Conservation (phyloP, 1,140 invertebrate species). For the Drosophila azteca region DNA sequence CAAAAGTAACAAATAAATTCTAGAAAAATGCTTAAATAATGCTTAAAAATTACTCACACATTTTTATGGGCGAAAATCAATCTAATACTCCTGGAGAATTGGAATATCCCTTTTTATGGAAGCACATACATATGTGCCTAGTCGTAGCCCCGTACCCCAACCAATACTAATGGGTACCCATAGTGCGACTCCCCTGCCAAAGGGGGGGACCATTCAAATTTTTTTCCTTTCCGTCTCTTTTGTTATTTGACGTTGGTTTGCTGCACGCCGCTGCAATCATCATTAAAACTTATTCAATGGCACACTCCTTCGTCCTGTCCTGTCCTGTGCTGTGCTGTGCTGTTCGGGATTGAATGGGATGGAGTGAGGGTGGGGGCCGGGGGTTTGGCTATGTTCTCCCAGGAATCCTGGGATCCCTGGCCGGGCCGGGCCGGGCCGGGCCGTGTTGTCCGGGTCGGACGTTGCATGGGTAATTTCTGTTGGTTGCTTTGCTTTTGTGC, state of each 20-base stretch:
- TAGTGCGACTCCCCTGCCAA: constrained; percentile 8
- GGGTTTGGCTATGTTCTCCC: no score
- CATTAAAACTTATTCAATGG: constrained; percentile 81
- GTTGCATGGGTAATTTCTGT: constrained; percentile 62
- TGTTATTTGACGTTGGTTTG: constrained; percentile 54
- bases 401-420: background rate
- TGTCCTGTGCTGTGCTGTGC: constrained; percentile 5
- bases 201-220: constrained; percentile 11
- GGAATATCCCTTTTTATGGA: no score
- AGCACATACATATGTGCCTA: no score
- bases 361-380: no score
- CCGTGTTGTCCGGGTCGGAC: constrained; percentile 15
- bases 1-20: no score
- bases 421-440: constrained; percentile 12
- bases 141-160: no score
- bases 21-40: no score
- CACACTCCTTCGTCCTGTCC: constrained; percentile 35
- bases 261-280: constrained; percentile 78
- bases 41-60: no score
- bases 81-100: no score
- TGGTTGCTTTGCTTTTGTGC: constrained; percentile 65
- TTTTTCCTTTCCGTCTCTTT: constrained; percentile 17
- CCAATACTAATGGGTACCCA: constrained; percentile 24
- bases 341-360: no score
- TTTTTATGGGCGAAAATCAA: no score